phyloP scores from a whole-genome alignment of 2,797 vertebrate species.

The Lutra lutra region DNA sequence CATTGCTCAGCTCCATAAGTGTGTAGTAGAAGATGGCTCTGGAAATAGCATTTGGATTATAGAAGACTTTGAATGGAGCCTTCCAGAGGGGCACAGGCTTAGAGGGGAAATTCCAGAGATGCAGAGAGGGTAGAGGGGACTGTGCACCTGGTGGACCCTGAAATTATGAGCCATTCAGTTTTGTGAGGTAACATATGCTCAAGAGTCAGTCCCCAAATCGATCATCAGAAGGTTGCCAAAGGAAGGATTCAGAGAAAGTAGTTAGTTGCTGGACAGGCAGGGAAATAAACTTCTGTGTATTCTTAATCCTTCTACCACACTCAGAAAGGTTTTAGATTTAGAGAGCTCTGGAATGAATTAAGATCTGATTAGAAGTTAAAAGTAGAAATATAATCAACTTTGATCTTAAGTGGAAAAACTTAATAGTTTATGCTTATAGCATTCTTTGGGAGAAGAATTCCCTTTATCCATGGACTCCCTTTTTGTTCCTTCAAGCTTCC shows the following conservation, averaged over 20 bases:
- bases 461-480: not conserved
- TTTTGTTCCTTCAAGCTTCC: not conserved
- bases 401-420: not conserved
- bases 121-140: not conserved
- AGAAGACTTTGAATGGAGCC: not conserved
- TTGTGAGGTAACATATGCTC: not conserved
- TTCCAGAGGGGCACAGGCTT: not conserved
- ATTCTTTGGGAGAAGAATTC: not conserved
- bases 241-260: not conserved
- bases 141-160: not conserved
- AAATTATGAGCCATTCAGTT: not conserved
- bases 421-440: not conserved
- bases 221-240: not conserved
- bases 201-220: not conserved
- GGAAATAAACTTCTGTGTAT: not conserved
- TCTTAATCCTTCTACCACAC: not conserved
- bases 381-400: not conserved
- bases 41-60: not conserved
- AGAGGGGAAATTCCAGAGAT: not conserved
- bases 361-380: conserved; percentile 38
- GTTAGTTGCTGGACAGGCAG: not conserved
- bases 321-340: not conserved
- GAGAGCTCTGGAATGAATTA: not conserved
- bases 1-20: not conserved
- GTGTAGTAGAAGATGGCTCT: not conserved